phyloP scores from a whole-genome alignment of 2,113 vertebrate genomes.

The Psittacus erithacus region DNA sequence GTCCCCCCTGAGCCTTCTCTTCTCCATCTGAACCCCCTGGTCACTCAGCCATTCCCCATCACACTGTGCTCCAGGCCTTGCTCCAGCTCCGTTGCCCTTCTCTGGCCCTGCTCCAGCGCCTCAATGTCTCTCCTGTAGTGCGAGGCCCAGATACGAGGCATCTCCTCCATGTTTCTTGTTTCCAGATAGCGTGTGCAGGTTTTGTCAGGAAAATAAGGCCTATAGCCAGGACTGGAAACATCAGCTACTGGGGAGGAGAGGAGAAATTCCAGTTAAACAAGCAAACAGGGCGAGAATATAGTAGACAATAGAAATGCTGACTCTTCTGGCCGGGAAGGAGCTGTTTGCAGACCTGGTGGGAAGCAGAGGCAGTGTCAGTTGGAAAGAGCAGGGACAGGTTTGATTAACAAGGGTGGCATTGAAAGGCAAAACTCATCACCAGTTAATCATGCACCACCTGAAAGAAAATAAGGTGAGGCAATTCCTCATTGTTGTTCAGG shows the following conservation, averaged over 20 bases:
- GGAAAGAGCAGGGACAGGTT: not conserved
- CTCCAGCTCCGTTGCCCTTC: not conserved
- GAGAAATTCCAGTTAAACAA: not conserved
- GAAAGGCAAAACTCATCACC: not conserved
- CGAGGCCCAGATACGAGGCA: not conserved
- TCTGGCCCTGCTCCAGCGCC: not conserved
- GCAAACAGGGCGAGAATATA: not conserved
- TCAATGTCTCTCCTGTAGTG: not conserved
- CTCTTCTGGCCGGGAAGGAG: not conserved
- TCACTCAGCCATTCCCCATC: no score
- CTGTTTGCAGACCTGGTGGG: constrained; percentile 5
- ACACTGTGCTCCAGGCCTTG: not conserved
- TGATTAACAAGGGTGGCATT: not conserved
- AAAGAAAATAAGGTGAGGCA: not conserved
- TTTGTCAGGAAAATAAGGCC: not conserved
- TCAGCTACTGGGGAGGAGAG: not conserved
- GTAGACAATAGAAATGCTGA: not conserved
- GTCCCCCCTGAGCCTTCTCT: no score
- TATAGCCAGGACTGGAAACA: not conserved
- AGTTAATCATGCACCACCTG: not conserved
- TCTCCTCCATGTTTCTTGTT: not conserved
- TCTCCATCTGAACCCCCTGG: no score
- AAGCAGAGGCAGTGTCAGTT: not conserved
- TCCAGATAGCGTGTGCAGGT: not conserved
- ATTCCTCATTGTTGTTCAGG: not conserved